Percentiles rank a stretch among this genome's conserved stretches.
Conservation (phyloP, 1,140 invertebrate genomes). For the Scaptomyza montana region DNA sequence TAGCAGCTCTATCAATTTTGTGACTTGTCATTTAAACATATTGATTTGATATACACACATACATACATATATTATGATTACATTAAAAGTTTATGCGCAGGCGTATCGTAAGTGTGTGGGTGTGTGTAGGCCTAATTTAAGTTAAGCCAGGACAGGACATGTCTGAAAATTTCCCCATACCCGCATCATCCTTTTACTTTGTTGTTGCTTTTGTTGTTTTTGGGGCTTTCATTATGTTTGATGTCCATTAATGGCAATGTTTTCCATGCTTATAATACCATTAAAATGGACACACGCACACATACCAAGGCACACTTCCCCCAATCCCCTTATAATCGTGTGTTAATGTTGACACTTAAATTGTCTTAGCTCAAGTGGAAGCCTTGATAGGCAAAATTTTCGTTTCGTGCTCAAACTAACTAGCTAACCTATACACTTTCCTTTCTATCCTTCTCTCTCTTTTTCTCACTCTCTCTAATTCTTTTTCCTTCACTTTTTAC, state of each 20-base stretch:
- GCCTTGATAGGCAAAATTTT: constrained; percentile 6
- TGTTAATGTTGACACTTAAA: constrained; percentile 32
- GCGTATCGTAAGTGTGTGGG: constrained; percentile 8
- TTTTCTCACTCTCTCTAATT: too few relatives aligned
- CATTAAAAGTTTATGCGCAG: constrained; percentile 25
- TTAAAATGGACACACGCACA: constrained; percentile 57
- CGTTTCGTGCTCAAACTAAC: background rate
- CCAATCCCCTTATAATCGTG: background rate
- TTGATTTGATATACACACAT: constrained; percentile 32
- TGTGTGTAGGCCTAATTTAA: constrained; percentile 50
- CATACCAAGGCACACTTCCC: constrained; percentile 8
- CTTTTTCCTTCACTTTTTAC: background rate
- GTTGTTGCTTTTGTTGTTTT: constrained; percentile 2
- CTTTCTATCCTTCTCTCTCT: background rate
- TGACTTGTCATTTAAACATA: constrained; percentile 38
- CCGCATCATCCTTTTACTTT: background rate
- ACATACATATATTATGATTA: constrained; percentile 56
- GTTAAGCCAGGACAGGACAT: constrained; percentile 53
- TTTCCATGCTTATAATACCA: constrained; percentile 64
- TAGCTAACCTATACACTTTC: background rate
- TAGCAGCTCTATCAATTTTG: constrained; percentile 50
- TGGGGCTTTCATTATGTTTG: constrained; percentile 57
- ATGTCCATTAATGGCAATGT: constrained; percentile 64
- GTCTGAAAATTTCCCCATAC: constrained; percentile 39
- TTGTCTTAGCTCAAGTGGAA: constrained; percentile 14